Percentiles rank a stretch among this genome's conserved stretches.
Conservation (phyloP, 2,888 invertebrate species). For the Aleiodes leptofemur region DNA sequence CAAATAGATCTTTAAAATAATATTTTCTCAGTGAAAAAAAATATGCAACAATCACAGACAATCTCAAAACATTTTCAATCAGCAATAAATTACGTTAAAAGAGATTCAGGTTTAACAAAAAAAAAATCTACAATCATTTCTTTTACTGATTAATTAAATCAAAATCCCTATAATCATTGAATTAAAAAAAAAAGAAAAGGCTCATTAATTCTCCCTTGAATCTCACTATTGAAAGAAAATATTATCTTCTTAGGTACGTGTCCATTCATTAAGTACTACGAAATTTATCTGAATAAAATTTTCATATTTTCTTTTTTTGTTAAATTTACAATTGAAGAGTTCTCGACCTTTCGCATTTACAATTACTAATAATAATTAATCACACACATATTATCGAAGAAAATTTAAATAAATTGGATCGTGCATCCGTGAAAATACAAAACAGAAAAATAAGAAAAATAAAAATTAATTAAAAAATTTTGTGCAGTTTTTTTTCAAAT, state of each 20-base stretch:
- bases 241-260: conserved; percentile 42
- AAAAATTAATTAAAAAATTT: background rate
- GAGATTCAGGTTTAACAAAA: background rate
- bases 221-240: conserved; percentile 12
- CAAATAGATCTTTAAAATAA: conserved; percentile 26
- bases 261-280: conserved; percentile 30
- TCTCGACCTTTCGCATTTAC: background rate
- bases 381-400: background rate
- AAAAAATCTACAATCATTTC: background rate
- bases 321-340: background rate
- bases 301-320: no score
- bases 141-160: no score
- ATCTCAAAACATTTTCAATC: conserved; percentile 26
- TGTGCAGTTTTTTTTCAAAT: conserved; percentile 4
- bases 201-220: background rate
- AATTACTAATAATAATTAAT: conserved; percentile 18
- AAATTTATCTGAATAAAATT: background rate
- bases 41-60: conserved; percentile 50
- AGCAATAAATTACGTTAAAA: no score
- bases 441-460: background rate
- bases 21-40: conserved; percentile 25
- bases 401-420: conserved; percentile 36
- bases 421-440: conserved; percentile 43
- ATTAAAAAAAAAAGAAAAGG: conserved; percentile 2
- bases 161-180: no score